These are phyloP conservation scores for Tragulus kanchil DNA, from an alignment of 2,113 vertebrate species.

Conservation along the genomic window DNA sequence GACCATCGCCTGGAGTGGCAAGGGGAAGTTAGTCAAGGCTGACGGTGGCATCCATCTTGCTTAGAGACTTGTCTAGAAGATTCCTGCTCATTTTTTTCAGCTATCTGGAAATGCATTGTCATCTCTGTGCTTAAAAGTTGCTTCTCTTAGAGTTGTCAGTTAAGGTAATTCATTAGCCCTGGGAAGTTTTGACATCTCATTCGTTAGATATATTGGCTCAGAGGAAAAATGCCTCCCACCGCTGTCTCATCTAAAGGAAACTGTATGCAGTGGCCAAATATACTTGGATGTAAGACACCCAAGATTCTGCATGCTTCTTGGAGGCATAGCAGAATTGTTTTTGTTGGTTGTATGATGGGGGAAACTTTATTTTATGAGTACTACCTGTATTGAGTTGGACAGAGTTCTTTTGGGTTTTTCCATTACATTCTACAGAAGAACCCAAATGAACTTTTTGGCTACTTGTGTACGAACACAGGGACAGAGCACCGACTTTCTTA, in stretches of 20 bases:
- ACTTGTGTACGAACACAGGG: not conserved
- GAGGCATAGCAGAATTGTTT: not conserved
- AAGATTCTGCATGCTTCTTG: not conserved
- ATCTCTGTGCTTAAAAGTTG: constrained; percentile 71
- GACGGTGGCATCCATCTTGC: constrained; percentile 63
- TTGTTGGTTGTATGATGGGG: not conserved
- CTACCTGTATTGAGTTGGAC: not conserved
- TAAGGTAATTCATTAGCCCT: constrained; percentile 66
- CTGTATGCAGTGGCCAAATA: not conserved
- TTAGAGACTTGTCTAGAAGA: constrained; percentile 62
- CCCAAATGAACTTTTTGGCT: not conserved
- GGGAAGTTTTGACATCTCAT: constrained; percentile 61
- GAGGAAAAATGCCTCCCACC: constrained; percentile 26
- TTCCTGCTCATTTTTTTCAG: constrained; percentile 65
- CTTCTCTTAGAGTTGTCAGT: constrained; percentile 71
- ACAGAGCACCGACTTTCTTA: not conserved
- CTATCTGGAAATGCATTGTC: constrained; percentile 67
- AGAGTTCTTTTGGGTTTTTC: not conserved
- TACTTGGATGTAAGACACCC: not conserved
- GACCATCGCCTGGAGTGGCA: constrained; percentile 46
- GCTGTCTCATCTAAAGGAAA: constrained; percentile 29
- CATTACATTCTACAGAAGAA: not conserved
- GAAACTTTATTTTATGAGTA: not conserved
- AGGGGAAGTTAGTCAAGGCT: constrained; percentile 66
- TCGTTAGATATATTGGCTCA: constrained; percentile 58